Evolutionary conservation across 2,113 vertebrate species (phyloP).

Genomic region (Xiphophorus couchianus): DNA sequence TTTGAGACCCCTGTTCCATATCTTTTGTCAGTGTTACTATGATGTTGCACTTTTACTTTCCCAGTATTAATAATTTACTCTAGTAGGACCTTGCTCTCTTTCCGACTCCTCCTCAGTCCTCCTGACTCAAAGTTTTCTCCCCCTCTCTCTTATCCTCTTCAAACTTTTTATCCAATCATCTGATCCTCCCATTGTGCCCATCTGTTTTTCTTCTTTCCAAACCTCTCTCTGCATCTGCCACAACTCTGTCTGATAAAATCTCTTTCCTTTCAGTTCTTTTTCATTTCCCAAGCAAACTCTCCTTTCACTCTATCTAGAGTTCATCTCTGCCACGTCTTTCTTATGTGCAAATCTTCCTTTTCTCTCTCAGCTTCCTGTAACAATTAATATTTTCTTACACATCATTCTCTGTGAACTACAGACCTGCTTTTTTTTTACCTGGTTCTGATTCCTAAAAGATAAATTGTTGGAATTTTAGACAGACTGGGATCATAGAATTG

Average conservation of each 20-base stretch:
- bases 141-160: neutral
- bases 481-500: too few relatives aligned
- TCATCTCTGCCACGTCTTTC: constrained; percentile 8
- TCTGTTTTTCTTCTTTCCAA: constrained; percentile 12
- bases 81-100: too few relatives aligned
- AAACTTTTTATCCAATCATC: constrained; percentile 4
- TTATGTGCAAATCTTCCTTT: neutral
- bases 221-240: neutral
- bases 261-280: constrained; percentile 4
- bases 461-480: too few relatives aligned
- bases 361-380: neutral
- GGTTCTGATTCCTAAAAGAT: constrained; percentile 3
- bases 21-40: too few relatives aligned
- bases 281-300: constrained; percentile 9
- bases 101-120: too few relatives aligned
- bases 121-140: too few relatives aligned
- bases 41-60: too few relatives aligned
- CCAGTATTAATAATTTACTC: too few relatives aligned
- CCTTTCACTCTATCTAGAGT: constrained; percentile 13
- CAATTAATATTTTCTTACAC: constrained; percentile 1
- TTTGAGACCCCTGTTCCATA: too few relatives aligned
- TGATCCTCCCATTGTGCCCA: constrained; percentile 1
- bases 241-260: constrained; percentile 1
- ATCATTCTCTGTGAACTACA: constrained; percentile 21
- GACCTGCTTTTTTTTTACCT: neutral